These are phyloP conservation scores for Anguilla pacifica DNA, from an alignment of 2,797 vertebrate genomes.

Conservation along the genomic window DNA sequence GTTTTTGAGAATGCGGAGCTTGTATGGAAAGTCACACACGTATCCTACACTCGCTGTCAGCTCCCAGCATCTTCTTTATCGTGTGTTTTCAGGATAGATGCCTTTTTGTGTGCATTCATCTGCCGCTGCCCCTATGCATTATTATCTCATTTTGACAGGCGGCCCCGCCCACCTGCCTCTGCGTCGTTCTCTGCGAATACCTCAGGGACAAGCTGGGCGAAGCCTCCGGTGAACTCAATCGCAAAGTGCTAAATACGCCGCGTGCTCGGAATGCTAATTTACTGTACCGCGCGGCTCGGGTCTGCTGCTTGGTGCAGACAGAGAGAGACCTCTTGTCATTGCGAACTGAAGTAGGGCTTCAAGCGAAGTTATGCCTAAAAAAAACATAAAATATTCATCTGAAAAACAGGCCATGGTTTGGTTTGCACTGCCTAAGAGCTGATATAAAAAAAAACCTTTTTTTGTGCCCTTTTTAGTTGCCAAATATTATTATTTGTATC, in stretches of 20 bases:
- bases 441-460: constrained; percentile 31
- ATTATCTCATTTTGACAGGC: constrained; percentile 80
- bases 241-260: constrained; percentile 71
- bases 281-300: constrained; percentile 60
- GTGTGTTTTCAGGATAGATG: constrained; percentile 75
- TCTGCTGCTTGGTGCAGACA: background rate
- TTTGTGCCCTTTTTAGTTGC: background rate
- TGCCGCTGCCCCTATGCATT: constrained; percentile 72
- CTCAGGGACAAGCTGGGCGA: constrained; percentile 72
- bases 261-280: constrained; percentile 74
- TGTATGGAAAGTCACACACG: constrained; percentile 23
- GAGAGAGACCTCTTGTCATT: constrained; percentile 63
- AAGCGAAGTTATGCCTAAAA: constrained; percentile 16
- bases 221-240: constrained; percentile 77
- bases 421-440: constrained; percentile 35
- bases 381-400: constrained; percentile 17
- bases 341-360: constrained; percentile 29
- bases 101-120: constrained; percentile 74
- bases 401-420: constrained; percentile 28
- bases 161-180: constrained; percentile 69
- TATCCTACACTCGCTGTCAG: constrained; percentile 64
- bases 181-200: constrained; percentile 64
- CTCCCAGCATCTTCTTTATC: constrained; percentile 72
- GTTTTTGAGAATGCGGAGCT: constrained; percentile 24
- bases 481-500: background rate